Evolutionary conservation across 2,888 invertebrate genomes (phyloP).

Genomic region (Microplitis deprimator): DNA sequence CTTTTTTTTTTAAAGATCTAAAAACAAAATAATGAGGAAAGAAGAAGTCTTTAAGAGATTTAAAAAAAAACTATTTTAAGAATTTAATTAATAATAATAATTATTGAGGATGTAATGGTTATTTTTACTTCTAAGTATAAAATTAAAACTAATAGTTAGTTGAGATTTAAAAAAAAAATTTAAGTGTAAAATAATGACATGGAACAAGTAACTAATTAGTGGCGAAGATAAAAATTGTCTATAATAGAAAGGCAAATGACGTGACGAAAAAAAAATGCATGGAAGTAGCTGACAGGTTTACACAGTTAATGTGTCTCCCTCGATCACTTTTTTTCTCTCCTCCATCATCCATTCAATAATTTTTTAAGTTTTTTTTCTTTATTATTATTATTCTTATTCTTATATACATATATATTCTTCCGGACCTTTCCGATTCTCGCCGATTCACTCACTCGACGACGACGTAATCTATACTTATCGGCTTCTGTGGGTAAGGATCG

Average conservation of each 20-base stretch:
- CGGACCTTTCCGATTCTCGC: constrained; percentile 5
- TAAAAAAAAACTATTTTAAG: neutral
- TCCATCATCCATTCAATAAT: neutral
- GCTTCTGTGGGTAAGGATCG: constrained; percentile 58
- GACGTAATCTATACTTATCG: constrained; percentile 64
- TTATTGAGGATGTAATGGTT: neutral
- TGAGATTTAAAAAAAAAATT: neutral
- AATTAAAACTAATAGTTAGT: neutral
- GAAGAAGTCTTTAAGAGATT: neutral
- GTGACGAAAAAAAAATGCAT: constrained; percentile 6
- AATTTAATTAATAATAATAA: neutral
- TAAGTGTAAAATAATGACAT: neutral
- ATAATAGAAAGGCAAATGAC: constrained; percentile 2
- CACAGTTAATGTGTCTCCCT: constrained; percentile 2
- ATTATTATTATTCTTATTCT: neutral
- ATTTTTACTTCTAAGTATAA: neutral
- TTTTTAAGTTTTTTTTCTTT: neutral
- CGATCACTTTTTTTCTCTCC: neutral
- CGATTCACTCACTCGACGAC: constrained; percentile 48
- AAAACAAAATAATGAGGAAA: neutral
- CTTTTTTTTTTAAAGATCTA: neutral
- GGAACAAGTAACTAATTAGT: neutral
- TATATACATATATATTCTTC: constrained; percentile 14
- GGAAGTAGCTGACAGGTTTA: constrained; percentile 8
- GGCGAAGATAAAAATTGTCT: constrained; percentile 4